Conservation (phyloP, 1,140 invertebrate genomes). For the Polypedilum vanderplanki region DNA sequence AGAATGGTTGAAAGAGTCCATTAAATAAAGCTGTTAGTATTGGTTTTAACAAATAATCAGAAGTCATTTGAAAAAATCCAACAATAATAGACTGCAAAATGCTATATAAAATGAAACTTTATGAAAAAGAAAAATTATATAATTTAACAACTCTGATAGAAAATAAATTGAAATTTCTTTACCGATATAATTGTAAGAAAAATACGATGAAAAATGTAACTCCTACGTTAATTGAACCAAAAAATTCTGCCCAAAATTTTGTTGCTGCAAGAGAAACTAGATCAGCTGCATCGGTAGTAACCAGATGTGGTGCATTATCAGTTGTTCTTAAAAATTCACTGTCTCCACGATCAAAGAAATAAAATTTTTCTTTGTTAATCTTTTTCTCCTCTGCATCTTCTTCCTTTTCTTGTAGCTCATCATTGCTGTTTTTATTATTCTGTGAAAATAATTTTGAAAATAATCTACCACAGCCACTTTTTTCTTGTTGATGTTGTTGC, state of each 20-base stretch:
- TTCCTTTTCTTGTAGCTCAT: neutral
- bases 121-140: constrained; percentile 30
- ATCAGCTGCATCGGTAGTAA: constrained; percentile 50
- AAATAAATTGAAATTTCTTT: too few relatives aligned
- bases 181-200: constrained; percentile 48
- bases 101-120: constrained; percentile 51
- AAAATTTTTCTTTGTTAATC: constrained; percentile 47
- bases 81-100: constrained; percentile 52
- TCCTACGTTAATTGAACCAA: constrained; percentile 53
- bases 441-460: neutral
- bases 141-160: constrained; percentile 38
- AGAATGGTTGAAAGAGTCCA: constrained; percentile 53
- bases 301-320: constrained; percentile 51
- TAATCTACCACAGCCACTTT: neutral
- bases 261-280: constrained; percentile 52
- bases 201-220: constrained; percentile 55
- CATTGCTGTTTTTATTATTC: neutral
- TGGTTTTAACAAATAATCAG: constrained; percentile 61
- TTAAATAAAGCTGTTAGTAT: constrained; percentile 57
- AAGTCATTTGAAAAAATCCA: constrained; percentile 53
- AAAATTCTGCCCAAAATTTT: constrained; percentile 59
- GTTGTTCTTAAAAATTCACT: constrained; percentile 55
- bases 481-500: neutral
- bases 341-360: constrained; percentile 61
- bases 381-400: neutral